Conservation (phyloP, 2,888 invertebrate genomes). For the Cephus nigrinus region DNA sequence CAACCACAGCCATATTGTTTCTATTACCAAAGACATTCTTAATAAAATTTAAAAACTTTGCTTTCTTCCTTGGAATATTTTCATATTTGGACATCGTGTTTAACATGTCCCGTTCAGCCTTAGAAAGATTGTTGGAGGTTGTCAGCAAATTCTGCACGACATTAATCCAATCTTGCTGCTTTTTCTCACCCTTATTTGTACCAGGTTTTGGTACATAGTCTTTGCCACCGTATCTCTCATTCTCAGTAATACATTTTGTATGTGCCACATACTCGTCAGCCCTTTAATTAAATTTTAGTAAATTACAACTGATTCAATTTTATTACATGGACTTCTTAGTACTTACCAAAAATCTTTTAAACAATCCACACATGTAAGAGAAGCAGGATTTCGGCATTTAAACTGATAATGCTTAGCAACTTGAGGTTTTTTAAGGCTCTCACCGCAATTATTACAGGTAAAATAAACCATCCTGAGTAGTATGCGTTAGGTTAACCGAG, state of each 20-base stretch:
- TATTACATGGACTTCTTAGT: background rate
- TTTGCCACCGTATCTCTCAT: conserved; percentile 89
- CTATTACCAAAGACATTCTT: conserved; percentile 72
- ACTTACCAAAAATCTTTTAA: conserved; percentile 86
- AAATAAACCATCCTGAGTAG: conserved; percentile 86
- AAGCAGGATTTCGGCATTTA: conserved; percentile 77
- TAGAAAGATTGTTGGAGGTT: conserved; percentile 69
- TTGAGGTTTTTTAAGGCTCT: conserved; percentile 89
- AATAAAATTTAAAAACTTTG: conserved; percentile 84
- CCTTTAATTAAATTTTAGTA: conserved; percentile 67
- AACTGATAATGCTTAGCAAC: conserved; percentile 89
- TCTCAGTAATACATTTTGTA: conserved; percentile 76
- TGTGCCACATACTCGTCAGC: conserved; percentile 73
- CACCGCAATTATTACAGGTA: conserved; percentile 92
- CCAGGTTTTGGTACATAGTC: conserved; percentile 77
- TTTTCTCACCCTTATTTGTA: conserved; percentile 85
- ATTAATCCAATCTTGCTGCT: conserved; percentile 87
- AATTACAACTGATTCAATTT: background rate
- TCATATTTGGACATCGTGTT: conserved; percentile 77
- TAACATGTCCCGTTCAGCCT: conserved; percentile 73
- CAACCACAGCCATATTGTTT: conserved; percentile 71
- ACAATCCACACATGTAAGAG: conserved; percentile 93
- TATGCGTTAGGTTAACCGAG: background rate
- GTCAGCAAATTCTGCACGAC: conserved; percentile 76
- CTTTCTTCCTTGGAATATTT: conserved; percentile 88